Evolutionary conservation across 2,113 vertebrate genomes (phyloP).

Genomic region (Eleginops maclovinus): DNA sequence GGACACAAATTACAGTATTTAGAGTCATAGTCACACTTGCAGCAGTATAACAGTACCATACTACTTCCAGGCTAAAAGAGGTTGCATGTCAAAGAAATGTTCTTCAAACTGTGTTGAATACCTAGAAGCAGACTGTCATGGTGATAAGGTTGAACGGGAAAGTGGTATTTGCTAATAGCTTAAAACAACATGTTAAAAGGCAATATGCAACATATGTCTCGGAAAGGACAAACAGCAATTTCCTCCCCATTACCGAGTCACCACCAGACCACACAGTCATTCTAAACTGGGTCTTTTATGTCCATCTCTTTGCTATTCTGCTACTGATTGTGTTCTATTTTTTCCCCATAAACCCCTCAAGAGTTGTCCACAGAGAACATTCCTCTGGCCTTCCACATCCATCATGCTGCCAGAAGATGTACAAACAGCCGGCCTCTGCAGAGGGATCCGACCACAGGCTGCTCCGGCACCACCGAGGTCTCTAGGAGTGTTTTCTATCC

Average conservation of each 20-base stretch:
- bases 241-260: constrained; percentile 45
- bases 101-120: background rate
- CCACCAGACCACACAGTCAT: constrained; percentile 42
- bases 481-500: constrained; percentile 3
- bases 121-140: background rate
- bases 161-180: constrained; percentile 37
- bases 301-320: constrained; percentile 10
- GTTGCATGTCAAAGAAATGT: background rate
- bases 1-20: background rate
- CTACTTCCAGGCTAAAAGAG: background rate
- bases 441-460: background rate
- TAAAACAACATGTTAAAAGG: constrained; percentile 3
- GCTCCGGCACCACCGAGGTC: constrained; percentile 20
- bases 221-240: constrained; percentile 35
- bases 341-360: constrained; percentile 23
- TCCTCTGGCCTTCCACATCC: constrained; percentile 32
- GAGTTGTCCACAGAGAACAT: constrained; percentile 26
- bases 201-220: constrained; percentile 15
- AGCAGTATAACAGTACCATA: background rate
- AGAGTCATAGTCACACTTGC: background rate
- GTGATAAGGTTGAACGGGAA: constrained; percentile 16
- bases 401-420: constrained; percentile 42
- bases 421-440: background rate
- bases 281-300: constrained; percentile 16
- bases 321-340: background rate